Conservation (phyloP, 2,888 invertebrate species). For the Hypomecis atomaria region DNA sequence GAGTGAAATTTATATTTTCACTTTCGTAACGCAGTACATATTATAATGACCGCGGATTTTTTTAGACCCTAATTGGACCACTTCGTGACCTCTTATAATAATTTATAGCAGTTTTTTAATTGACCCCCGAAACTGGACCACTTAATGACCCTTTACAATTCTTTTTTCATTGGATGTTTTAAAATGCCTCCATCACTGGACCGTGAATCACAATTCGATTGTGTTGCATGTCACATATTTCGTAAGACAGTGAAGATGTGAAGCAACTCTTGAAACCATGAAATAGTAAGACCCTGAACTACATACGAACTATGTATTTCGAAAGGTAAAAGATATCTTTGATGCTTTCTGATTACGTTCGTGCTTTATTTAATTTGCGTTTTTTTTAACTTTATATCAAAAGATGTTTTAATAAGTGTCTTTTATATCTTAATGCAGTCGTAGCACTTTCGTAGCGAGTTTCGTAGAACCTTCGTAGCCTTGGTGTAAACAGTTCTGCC, state of each 20-base stretch:
- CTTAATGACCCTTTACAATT: too few relatives aligned
- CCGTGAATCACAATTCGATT: not conserved
- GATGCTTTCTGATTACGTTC: not conserved
- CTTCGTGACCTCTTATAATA: too few relatives aligned
- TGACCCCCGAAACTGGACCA: too few relatives aligned
- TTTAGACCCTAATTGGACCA: too few relatives aligned
- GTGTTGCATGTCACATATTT: conserved; percentile 8
- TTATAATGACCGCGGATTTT: conserved; percentile 57
- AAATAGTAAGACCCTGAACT: conserved; percentile 17
- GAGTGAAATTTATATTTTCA: conserved; percentile 84
- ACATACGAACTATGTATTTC: conserved; percentile 8
- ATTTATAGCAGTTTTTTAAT: too few relatives aligned
- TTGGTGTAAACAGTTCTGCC: conserved; percentile 36
- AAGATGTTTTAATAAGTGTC: not conserved
- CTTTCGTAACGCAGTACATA: conserved; percentile 78
- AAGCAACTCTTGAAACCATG: conserved; percentile 13
- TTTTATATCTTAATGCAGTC: not conserved
- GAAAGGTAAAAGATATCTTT: not conserved
- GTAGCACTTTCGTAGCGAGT: conserved; percentile 26
- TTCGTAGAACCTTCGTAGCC: conserved; percentile 37
- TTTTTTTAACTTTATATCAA: too few relatives aligned
- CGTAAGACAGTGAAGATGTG: conserved; percentile 3
- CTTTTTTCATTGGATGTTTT: too few relatives aligned
- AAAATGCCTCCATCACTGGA: too few relatives aligned
- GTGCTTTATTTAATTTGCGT: not conserved